These are phyloP conservation scores for Pseudochirops corinnae DNA, from an alignment of 2,797 vertebrate genomes.

Conservation along the genomic window DNA sequence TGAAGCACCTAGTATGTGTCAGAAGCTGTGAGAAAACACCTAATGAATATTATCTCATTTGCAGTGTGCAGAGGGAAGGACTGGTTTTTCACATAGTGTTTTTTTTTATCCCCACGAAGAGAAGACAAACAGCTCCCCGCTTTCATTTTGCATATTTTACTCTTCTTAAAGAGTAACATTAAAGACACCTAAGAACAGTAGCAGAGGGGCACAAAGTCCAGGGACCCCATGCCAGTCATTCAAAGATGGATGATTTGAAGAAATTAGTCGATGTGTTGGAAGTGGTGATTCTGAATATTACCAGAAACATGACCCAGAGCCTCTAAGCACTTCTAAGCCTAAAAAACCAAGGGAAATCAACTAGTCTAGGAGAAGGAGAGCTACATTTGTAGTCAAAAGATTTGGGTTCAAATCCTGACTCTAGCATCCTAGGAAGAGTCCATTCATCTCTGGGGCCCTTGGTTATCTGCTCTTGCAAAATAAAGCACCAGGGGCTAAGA, in stretches of 20 bases:
- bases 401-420: neutral
- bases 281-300: neutral
- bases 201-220: slow-evolving; percentile 38
- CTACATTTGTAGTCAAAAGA: neutral
- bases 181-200: slow-evolving; percentile 33
- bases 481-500: neutral
- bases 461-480: neutral
- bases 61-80: neutral
- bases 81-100: neutral
- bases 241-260: neutral
- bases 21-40: neutral
- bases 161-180: slow-evolving; percentile 63
- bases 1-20: neutral
- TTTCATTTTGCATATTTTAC: slow-evolving; percentile 22
- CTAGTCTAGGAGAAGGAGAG: neutral
- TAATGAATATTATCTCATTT: neutral
- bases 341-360: neutral
- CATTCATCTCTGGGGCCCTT: neutral
- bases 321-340: neutral
- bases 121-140: neutral
- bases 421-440: neutral
- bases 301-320: neutral
- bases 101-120: neutral
- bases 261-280: neutral
- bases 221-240: slow-evolving; percentile 8